Evolutionary conservation across 2,113 vertebrate species (phyloP).

Genomic region (Salminus brasiliensis): DNA sequence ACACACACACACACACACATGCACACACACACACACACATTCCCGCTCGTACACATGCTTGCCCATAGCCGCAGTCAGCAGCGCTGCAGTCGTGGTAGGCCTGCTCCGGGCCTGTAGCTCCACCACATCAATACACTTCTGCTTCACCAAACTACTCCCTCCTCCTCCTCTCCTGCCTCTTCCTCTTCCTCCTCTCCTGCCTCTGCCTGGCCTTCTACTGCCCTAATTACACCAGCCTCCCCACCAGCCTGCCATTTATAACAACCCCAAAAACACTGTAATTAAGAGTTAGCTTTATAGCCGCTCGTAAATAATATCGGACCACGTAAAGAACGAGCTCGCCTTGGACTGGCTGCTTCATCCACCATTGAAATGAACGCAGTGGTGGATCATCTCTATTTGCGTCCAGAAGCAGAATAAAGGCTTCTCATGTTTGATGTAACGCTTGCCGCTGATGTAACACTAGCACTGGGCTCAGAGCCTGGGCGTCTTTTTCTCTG

Average conservation of each 20-base stretch:
- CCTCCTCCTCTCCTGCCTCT: constrained; percentile 11
- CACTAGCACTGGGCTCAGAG: neutral
- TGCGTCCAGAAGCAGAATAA: neutral
- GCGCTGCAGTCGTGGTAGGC: constrained; percentile 56
- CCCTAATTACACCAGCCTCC: constrained; percentile 79
- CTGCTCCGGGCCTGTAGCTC: constrained; percentile 55
- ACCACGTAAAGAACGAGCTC: constrained; percentile 56
- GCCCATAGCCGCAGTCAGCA: constrained; percentile 55
- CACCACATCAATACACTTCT: constrained; percentile 74
- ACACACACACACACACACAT: neutral
- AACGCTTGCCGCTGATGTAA: neutral
- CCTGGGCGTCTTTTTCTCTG: neutral
- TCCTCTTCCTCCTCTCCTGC: constrained; percentile 30
- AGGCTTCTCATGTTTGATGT: constrained; percentile 7
- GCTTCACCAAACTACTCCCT: constrained; percentile 29
- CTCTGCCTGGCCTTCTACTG: constrained; percentile 63
- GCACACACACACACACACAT: neutral
- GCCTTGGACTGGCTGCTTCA: constrained; percentile 20
- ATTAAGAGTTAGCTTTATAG: constrained; percentile 80
- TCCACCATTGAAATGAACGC: constrained; percentile 11
- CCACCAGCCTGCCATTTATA: constrained; percentile 81
- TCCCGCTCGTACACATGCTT: neutral
- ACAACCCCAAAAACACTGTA: constrained; percentile 74
- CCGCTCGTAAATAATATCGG: constrained; percentile 77
- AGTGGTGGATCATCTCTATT: constrained; percentile 2